Percentiles rank a stretch among this genome's conserved stretches.
phyloP scores from a whole-genome alignment of 1,140 invertebrate species.

The Drosophila pandora region DNA sequence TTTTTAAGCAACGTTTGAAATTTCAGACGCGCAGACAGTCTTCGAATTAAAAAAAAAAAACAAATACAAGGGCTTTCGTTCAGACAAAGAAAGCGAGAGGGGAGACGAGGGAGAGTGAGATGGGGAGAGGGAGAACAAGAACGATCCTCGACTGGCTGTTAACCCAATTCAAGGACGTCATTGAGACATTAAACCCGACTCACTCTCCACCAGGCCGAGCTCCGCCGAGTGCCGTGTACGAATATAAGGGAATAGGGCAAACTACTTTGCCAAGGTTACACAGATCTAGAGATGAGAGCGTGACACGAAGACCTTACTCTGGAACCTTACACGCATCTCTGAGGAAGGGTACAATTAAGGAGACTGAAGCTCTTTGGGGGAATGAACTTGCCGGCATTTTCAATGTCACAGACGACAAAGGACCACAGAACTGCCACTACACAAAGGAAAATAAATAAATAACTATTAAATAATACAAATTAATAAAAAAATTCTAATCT shows the following conservation, averaged over 20 bases:
- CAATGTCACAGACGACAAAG: constrained; percentile 70
- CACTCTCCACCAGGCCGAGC: constrained; percentile 13
- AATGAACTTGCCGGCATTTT: constrained; percentile 77
- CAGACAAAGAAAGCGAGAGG: constrained; percentile 28
- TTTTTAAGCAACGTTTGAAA: constrained; percentile 67
- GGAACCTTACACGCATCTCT: constrained; percentile 3
- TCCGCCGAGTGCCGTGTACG: background rate
- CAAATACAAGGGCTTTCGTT: constrained; percentile 28
- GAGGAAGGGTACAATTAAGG: background rate
- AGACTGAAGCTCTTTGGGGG: constrained; percentile 39
- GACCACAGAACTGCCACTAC: constrained; percentile 13
- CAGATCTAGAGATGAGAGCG: constrained; percentile 22
- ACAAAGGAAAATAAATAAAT: background rate
- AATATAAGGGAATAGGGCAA: constrained; percentile 83
- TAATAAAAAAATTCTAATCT: background rate
- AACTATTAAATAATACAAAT: too few relatives aligned
- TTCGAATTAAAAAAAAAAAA: constrained; percentile 56
- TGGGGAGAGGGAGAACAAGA: constrained; percentile 14
- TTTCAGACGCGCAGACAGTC: constrained; percentile 75
- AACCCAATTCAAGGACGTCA: constrained; percentile 83
- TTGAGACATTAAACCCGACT: constrained; percentile 78
- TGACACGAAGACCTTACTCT: constrained; percentile 18
- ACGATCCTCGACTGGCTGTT: constrained; percentile 69
- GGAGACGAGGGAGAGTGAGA: background rate
- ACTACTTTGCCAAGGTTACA: constrained; percentile 81